Conservation (phyloP, 1,140 invertebrate genomes). For the Brachionus rotundiformis region DNA sequence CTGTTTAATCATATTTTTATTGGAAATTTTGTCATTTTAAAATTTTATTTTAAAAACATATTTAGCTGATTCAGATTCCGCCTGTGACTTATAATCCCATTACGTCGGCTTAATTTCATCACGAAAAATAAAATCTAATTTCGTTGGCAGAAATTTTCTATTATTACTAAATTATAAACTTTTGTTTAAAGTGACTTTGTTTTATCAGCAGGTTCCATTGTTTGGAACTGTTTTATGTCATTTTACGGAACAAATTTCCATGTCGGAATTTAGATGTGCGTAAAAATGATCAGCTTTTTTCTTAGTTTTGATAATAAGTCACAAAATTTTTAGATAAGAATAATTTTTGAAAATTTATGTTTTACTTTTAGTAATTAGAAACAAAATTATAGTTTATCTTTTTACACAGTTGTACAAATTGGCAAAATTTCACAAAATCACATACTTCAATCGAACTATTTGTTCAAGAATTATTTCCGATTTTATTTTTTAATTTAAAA, state of each 20-base stretch:
- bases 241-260: too few relatives aligned
- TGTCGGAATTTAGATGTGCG: too few relatives aligned
- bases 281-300: too few relatives aligned
- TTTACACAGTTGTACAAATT: not conserved
- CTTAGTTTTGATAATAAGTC: not conserved
- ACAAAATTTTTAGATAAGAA: not conserved
- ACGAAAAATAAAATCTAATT: not conserved
- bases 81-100: not conserved
- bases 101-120: not conserved
- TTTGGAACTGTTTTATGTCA: too few relatives aligned
- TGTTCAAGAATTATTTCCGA: not conserved
- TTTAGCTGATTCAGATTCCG: not conserved
- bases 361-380: not conserved
- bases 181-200: not conserved
- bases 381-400: conserved; percentile 3
- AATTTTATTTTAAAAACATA: not conserved
- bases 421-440: not conserved
- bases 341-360: not conserved
- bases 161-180: not conserved
- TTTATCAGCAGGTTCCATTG: not conserved
- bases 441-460: not conserved
- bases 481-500: too few relatives aligned
- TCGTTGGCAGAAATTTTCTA: not conserved
- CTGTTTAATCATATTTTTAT: not conserved
- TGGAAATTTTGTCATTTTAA: not conserved